Evolutionary conservation across 2,113 vertebrate species (phyloP), one percentile per base, ranked within the genome.

Genomic region (Trematocara nigrifrons): DNA sequence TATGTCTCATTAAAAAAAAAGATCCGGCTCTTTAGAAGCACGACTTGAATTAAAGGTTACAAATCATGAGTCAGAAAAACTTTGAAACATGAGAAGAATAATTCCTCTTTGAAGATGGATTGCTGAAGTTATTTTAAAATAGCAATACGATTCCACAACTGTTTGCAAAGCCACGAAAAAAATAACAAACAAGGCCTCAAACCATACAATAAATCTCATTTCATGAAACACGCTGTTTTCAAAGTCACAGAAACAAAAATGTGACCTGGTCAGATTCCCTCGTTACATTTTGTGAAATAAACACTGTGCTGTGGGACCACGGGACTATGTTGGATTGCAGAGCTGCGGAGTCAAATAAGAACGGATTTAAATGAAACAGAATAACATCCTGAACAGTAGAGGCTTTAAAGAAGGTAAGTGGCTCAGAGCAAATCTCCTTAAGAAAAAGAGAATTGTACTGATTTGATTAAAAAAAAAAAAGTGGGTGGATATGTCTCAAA

Each of bases 401-500:
- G 64, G 51, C 26, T 87, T 79, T 66, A 18, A 66, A 56, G 22
- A 83, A 53, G 13, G 33, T n/a, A n/a, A n/a, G n/a, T 80, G 51
- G 84, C 61, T 88, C 59, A 64, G 33, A 52, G 35, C 47, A 51
- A 52, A 35, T 29, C 33, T 59, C 45, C n/a, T 69, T 81, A 52
- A 79, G 82, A 61, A 85, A 74, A 84, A 47, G 22, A 87, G 51
- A 84, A 33, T 45, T 10, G 20, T 42, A 49, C 18, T 31, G 57
- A 81, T 59, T 53, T 83, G 83, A 92, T 83, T 1, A 76, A 74
- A 81, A 16, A 3, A 57, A 51, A 89, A 88, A 69, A 22, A 22
- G 77, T 86, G 88, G 86, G 81, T 87, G 85, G 79, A 89, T 86
- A 59, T 78, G 66, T 85, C 66, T 83, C 10, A 3, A 86, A 26